Evolutionary conservation across 2,888 invertebrate species (phyloP).

Genomic region (Nemoura dubitans): DNA sequence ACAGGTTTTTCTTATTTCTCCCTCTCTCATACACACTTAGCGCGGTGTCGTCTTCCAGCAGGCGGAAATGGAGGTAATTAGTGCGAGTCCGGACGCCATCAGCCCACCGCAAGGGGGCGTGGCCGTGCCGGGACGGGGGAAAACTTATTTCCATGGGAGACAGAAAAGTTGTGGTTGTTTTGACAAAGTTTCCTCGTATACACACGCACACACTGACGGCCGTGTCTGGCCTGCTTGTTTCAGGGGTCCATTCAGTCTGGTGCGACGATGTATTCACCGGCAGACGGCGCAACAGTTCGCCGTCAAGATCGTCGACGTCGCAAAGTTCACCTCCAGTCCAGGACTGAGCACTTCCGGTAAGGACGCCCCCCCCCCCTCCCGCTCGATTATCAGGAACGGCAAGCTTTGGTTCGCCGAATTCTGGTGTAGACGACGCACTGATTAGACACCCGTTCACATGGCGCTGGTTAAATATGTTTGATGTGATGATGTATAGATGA

Average conservation of each 20-base stretch:
- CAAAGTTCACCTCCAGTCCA: constrained; percentile 95
- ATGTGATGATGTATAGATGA: too few relatives aligned
- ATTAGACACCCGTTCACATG: too few relatives aligned
- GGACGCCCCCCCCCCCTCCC: constrained; percentile 52
- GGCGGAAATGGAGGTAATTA: neutral
- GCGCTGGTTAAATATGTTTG: too few relatives aligned
- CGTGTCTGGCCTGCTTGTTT: constrained; percentile 54
- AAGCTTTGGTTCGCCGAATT: too few relatives aligned
- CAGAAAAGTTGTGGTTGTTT: neutral
- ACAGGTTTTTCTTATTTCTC: neutral
- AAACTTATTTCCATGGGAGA: neutral
- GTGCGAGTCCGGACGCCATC: neutral
- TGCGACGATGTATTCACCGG: constrained; percentile 92
- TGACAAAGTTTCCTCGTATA: constrained; percentile 14
- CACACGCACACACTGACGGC: constrained; percentile 15
- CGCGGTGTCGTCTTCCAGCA: neutral
- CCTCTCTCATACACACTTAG: neutral
- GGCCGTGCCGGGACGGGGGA: neutral
- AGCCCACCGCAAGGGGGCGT: neutral
- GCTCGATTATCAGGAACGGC: too few relatives aligned
- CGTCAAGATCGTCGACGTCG: constrained; percentile 98
- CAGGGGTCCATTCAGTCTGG: constrained; percentile 97
- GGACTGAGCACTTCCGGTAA: constrained; percentile 95
- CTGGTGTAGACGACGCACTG: too few relatives aligned
- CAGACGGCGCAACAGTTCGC: constrained; percentile 96